phyloP scores from a whole-genome alignment of 2,797 vertebrate genomes.

The Salmo trutta region DNA sequence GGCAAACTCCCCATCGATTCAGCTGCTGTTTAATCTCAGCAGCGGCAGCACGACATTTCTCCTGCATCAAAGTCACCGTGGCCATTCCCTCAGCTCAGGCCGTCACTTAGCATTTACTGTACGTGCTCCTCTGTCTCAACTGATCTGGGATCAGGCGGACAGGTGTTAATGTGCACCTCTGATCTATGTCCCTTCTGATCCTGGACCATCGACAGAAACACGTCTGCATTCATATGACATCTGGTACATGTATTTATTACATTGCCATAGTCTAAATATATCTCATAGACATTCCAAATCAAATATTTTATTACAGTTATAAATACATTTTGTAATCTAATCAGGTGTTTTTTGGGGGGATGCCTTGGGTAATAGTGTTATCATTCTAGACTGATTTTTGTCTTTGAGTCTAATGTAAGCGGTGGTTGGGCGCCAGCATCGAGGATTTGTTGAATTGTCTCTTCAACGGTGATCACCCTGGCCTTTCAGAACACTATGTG shows the following conservation, averaged over 20 bases:
- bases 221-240: background rate
- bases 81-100: background rate
- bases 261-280: background rate
- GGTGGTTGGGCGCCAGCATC: background rate
- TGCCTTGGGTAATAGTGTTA: constrained; percentile 2
- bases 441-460: constrained; percentile 8
- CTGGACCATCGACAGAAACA: background rate
- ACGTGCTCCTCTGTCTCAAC: background rate
- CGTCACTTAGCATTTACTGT: background rate
- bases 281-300: background rate
- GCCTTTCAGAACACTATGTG: constrained; percentile 5
- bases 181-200: constrained; percentile 1
- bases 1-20: background rate
- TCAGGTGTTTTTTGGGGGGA: background rate
- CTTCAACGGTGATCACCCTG: constrained; percentile 1
- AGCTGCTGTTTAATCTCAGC: constrained; percentile 69
- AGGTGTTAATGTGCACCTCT: background rate
- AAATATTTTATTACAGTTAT: constrained; percentile 20
- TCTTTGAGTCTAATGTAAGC: background rate
- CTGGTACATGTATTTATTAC: background rate
- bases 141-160: background rate
- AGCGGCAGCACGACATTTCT: constrained; percentile 28
- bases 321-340: constrained; percentile 5
- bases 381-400: constrained; percentile 11
- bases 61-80: background rate